These are phyloP conservation scores for Drosophila nasuta DNA, from an alignment of 1,140 invertebrate species.

Conservation along the genomic window DNA sequence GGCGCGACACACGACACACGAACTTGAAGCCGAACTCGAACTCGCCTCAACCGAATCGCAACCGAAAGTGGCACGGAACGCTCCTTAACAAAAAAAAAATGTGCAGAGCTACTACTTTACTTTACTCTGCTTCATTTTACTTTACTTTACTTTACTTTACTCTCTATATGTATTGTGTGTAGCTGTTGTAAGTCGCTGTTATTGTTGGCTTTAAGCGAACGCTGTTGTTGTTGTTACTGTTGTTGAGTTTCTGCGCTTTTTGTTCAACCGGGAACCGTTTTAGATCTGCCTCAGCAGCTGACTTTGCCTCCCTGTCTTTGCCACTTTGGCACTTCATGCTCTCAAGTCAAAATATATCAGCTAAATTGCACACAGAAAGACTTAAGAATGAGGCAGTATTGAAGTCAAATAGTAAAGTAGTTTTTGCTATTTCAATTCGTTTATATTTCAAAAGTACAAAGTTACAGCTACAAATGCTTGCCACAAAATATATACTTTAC, in stretches of 20 bases:
- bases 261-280: slow-evolving; percentile 71
- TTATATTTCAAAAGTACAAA: no score
- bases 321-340: slow-evolving; percentile 62
- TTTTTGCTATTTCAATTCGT: no score
- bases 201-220: slow-evolving; percentile 68
- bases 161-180: not conserved
- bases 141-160: no score
- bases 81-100: not conserved
- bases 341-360: slow-evolving; percentile 82
- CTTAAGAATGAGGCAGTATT: not conserved
- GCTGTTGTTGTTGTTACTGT: slow-evolving; percentile 6
- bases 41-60: not conserved
- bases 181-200: slow-evolving; percentile 54
- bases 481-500: no score
- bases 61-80: slow-evolving; percentile 12
- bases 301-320: slow-evolving; percentile 16
- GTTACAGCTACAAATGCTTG: no score
- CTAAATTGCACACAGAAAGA: slow-evolving; percentile 57
- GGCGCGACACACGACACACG: slow-evolving; percentile 69
- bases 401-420: no score
- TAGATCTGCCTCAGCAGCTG: slow-evolving; percentile 33
- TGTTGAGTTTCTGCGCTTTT: slow-evolving; percentile 45
- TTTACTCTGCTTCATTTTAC: no score
- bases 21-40: slow-evolving; percentile 24
- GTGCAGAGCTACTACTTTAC: not conserved